Evolutionary conservation across 1,140 invertebrate species (phyloP).

Genomic region (Bombus impatiens): DNA sequence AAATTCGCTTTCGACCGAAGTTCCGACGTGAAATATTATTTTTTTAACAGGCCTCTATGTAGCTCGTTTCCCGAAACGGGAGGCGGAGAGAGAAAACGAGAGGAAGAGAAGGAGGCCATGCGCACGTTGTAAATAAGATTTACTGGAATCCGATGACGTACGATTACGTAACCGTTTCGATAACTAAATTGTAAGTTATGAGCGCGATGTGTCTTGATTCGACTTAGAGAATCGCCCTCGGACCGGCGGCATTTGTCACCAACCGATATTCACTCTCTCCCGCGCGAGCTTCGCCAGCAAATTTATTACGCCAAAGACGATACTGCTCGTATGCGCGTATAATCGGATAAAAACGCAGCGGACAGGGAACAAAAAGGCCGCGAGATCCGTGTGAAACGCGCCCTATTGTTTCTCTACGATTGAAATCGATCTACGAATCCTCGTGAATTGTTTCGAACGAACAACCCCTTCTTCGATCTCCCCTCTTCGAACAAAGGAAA

Average conservation of each 20-base stretch:
- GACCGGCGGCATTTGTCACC: constrained; percentile 28
- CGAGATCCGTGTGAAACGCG: not conserved
- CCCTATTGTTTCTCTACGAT: not conserved
- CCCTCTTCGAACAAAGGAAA: not conserved
- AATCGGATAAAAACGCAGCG: constrained; percentile 9
- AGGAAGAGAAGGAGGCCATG: too few relatives aligned
- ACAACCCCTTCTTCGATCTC: not conserved
- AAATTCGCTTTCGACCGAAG: constrained; percentile 63
- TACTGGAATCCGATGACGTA: constrained; percentile 53
- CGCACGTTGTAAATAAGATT: constrained; percentile 28
- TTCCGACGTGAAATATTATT: constrained; percentile 47
- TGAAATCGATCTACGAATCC: not conserved
- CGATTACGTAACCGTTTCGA: constrained; percentile 55
- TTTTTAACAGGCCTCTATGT: not conserved
- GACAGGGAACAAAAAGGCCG: not conserved
- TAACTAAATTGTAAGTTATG: constrained; percentile 54
- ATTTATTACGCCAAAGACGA: constrained; percentile 22
- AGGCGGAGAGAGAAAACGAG: not conserved
- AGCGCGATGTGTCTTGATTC: constrained; percentile 24
- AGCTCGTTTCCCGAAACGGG: too few relatives aligned
- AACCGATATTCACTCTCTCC: constrained; percentile 31
- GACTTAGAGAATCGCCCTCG: constrained; percentile 30
- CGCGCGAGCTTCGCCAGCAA: not conserved
- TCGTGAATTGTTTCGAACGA: not conserved
- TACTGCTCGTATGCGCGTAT: not conserved